A percentile compares a stretch with the other conserved stretches of the same genome.
Conservation (phyloP, 2,888 invertebrate genomes). For the Podotricha telesiphe region DNA sequence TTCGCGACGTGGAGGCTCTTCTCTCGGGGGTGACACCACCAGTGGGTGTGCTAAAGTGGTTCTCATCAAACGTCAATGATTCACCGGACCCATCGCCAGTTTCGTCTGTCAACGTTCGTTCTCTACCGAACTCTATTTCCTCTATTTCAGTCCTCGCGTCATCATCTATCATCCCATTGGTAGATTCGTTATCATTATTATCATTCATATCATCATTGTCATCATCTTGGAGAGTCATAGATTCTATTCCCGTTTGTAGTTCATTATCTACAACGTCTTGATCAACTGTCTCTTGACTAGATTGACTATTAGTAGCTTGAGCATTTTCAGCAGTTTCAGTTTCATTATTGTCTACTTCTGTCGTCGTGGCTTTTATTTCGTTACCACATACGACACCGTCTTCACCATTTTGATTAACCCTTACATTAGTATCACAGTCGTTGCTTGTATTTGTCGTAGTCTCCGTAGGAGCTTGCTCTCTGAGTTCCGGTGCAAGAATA, state of each 20-base stretch:
- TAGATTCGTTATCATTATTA: conserved; percentile 40
- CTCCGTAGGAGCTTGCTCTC: conserved; percentile 57
- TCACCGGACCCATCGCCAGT: conserved; percentile 52
- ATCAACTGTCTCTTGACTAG: conserved; percentile 46
- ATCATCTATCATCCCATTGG: conserved; percentile 42
- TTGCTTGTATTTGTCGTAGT: conserved; percentile 72
- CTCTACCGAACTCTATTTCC: conserved; percentile 43
- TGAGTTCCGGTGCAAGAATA: conserved; percentile 63
- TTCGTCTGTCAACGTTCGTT: conserved; percentile 40
- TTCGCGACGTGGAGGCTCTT: conserved; percentile 50
- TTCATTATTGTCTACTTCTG: conserved; percentile 42
- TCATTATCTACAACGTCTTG: conserved; percentile 40
- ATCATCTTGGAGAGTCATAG: conserved; percentile 14
- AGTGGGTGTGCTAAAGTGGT: conserved; percentile 79
- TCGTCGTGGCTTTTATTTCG: conserved; percentile 46
- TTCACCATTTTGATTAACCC: conserved; percentile 69
- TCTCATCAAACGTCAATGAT: conserved; percentile 76
- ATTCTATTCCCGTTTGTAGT: conserved; percentile 44
- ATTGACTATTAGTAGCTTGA: conserved; percentile 58
- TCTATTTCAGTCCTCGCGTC: conserved; percentile 46
- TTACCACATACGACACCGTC: conserved; percentile 80
- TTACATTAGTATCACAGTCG: conserved; percentile 81
- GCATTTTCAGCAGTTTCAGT: conserved; percentile 48
- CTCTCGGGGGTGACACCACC: conserved; percentile 63
- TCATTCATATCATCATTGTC: conserved; percentile 5